Evolutionary conservation across 2,113 vertebrate species (phyloP), one percentile per base, ranked within the genome.

Genomic region (Tympanuchus pallidicinctus): DNA sequence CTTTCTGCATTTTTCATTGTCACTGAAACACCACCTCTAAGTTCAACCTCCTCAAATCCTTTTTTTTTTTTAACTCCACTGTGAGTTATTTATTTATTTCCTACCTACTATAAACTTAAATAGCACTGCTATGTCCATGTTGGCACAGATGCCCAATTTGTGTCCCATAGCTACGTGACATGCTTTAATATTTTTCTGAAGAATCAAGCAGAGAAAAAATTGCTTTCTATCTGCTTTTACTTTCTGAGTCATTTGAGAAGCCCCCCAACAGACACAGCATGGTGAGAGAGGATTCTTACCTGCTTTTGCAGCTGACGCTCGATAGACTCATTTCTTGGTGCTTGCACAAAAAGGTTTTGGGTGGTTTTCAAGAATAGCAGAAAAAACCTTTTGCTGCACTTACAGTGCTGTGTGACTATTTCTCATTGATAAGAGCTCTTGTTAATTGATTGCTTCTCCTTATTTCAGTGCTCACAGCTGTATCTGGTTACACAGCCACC

Each of bases 241-340:
- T 97, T 96, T 96, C 82, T 91, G 96, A 87, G 95, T 96, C 93
- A 86, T 89, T 93, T 59, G 77, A 95, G 93, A 97, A 97, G 96
- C 86, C 70, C 73, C 69, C 66, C 79, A 94, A 32, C 88, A 92
- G 96, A 93, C 92, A 82, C 92, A 95, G 94, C 87, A 40, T 20
- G 90, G 86, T 66, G 59, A 95, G 70, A 75, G 91, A 71, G 40
- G 82, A 75, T 94, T 96, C 92, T 85, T 94, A 95, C 88, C 92
- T 92, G 84, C 88, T 92, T 86, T 79, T 74, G 63, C 73, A 85
- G 90, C 70, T 73, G 95, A 92, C 96, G 95, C 71, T 97, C 96
- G 94, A 92, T 80, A 20, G 11, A 42, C 76, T 90, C 21, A 56
- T 89, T 97, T 57, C 82, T 97, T 66, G 70, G 80, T 2, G 45